A percentile compares a stretch with the other conserved stretches of the same genome.
These are phyloP conservation scores for Daboia siamensis DNA, from an alignment of 2,113 vertebrate species.

Conservation along the genomic window DNA sequence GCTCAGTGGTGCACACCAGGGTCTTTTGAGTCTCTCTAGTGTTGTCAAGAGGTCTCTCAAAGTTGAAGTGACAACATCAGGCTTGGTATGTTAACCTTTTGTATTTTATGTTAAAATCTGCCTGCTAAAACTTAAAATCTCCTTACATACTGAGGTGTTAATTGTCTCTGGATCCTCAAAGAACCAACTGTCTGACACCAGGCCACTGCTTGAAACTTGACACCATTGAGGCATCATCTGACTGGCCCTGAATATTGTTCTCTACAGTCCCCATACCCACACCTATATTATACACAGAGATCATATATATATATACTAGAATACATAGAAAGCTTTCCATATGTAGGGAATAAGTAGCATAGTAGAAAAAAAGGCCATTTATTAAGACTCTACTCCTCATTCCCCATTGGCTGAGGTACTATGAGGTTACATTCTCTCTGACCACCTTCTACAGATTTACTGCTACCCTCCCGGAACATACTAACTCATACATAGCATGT, in stretches of 20 bases:
- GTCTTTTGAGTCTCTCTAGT: not conserved
- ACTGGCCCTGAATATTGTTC: not conserved
- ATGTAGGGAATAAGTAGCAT: not conserved
- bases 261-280: not conserved
- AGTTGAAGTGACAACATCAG: not conserved
- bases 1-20: not conserved
- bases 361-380: not conserved
- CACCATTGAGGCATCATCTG: not conserved
- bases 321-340: not conserved
- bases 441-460: too few relatives aligned
- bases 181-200: too few relatives aligned
- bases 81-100: not conserved
- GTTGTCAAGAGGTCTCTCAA: not conserved
- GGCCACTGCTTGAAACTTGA: too few relatives aligned
- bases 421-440: too few relatives aligned
- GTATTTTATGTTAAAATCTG: not conserved
- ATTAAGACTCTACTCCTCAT: not conserved
- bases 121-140: not conserved
- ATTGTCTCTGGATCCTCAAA: too few relatives aligned
- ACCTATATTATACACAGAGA: not conserved
- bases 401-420: too few relatives aligned
- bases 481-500: too few relatives aligned
- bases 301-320: not conserved
- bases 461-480: too few relatives aligned
- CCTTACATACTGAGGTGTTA: too few relatives aligned